These are phyloP conservation scores for Grammomys dolichurus DNA, from an alignment of 2,113 vertebrate species.

Conservation along the genomic window DNA sequence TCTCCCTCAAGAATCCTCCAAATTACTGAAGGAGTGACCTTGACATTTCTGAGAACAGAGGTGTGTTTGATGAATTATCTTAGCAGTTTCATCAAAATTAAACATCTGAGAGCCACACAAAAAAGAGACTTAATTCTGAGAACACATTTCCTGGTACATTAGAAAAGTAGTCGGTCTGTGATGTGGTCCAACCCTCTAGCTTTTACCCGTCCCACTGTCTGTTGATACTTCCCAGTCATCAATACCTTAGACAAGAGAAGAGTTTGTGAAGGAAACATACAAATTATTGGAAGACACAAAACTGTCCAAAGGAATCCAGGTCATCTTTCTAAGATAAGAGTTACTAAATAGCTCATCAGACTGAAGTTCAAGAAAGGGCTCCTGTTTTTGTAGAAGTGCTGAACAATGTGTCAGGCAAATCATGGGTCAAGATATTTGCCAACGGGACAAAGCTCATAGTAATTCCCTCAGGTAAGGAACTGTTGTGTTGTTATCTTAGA, in stretches of 20 bases:
- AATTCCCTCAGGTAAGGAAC: slow-evolving; percentile 63
- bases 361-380: not conserved
- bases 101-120: slow-evolving; percentile 25
- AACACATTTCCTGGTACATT: slow-evolving; percentile 4
- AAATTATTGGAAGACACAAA: not conserved
- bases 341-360: not conserved
- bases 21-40: not conserved
- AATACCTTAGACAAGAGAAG: not conserved
- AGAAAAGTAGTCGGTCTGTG: not conserved
- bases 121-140: slow-evolving; percentile 17
- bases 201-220: not conserved
- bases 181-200: not conserved
- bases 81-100: not conserved
- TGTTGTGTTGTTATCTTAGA: not conserved
- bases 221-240: not conserved
- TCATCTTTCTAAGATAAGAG: not conserved
- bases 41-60: not conserved
- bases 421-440: slow-evolving; percentile 56
- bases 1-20: not conserved
- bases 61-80: slow-evolving; percentile 38
- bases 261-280: not conserved
- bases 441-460: slow-evolving; percentile 66
- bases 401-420: not conserved
- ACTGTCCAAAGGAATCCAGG: not conserved
- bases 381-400: slow-evolving; percentile 58